These are phyloP conservation scores for Colletes gigas DNA, from an alignment of 1,140 invertebrate species.

Conservation along the genomic window DNA sequence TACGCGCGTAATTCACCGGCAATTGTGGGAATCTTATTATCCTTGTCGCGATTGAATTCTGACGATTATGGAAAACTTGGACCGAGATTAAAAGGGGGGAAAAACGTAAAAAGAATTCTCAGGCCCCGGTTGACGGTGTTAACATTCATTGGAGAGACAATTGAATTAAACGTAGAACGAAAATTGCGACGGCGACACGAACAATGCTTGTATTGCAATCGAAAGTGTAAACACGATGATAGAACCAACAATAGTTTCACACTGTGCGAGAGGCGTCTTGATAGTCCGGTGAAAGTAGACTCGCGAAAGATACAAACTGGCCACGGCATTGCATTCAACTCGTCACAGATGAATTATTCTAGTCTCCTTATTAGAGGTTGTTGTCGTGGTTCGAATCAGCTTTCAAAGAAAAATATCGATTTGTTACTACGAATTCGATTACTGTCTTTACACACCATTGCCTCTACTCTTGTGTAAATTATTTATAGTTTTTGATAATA, in stretches of 20 bases:
- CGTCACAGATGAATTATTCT: conserved; percentile 34
- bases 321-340: conserved; percentile 4
- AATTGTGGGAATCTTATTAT: background rate
- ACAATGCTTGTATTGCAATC: background rate
- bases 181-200: background rate
- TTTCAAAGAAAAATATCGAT: conserved; percentile 16
- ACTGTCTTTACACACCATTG: conserved; percentile 8
- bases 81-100: no score
- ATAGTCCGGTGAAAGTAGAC: conserved; percentile 34
- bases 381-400: background rate
- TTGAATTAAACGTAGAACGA: background rate
- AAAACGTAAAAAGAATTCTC: background rate
- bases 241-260: background rate
- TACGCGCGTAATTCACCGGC: background rate
- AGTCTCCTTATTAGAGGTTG: background rate
- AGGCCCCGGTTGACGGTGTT: background rate
- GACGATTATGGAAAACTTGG: background rate
- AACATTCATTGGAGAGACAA: background rate
- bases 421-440: conserved; percentile 6
- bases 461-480: background rate
- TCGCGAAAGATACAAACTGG: conserved; percentile 7
- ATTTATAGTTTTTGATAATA: conserved; percentile 15
- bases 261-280: background rate
- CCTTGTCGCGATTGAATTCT: background rate
- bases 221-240: background rate